Conservation (phyloP, 1,140 invertebrate genomes). For the Penaeus indicus region DNA sequence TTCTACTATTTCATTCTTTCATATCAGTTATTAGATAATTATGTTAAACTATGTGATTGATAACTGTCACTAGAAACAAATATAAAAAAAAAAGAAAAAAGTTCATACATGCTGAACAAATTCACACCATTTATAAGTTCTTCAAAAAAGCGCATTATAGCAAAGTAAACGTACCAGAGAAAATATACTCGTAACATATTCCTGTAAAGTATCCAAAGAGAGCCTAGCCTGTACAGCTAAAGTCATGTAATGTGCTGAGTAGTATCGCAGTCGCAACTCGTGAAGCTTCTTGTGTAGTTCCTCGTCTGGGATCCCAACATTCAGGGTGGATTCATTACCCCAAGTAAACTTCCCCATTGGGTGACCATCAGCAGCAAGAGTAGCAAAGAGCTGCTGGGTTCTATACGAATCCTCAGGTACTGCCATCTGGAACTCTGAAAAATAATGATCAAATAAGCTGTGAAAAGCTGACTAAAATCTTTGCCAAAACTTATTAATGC, state of each 20-base stretch:
- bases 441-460: neutral
- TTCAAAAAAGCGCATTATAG: neutral
- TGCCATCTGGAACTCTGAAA: conserved; percentile 82
- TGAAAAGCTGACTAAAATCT: neutral
- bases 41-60: too few species aligned
- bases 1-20: too few species aligned
- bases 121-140: neutral
- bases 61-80: neutral
- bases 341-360: conserved; percentile 86
- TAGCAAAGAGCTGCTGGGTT: conserved; percentile 81
- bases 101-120: neutral
- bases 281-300: conserved; percentile 75
- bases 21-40: too few species aligned
- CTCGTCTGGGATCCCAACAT: conserved; percentile 73
- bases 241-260: conserved; percentile 91
- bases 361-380: conserved; percentile 77
- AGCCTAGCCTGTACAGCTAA: conserved; percentile 85
- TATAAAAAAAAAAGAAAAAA: neutral
- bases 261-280: conserved; percentile 85
- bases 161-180: conserved; percentile 56
- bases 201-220: conserved; percentile 81
- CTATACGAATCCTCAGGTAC: conserved; percentile 78
- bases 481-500: neutral
- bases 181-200: conserved; percentile 75
- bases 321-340: conserved; percentile 86